phyloP scores from a whole-genome alignment of 2,888 invertebrate genomes.

The Operophtera brumata region DNA sequence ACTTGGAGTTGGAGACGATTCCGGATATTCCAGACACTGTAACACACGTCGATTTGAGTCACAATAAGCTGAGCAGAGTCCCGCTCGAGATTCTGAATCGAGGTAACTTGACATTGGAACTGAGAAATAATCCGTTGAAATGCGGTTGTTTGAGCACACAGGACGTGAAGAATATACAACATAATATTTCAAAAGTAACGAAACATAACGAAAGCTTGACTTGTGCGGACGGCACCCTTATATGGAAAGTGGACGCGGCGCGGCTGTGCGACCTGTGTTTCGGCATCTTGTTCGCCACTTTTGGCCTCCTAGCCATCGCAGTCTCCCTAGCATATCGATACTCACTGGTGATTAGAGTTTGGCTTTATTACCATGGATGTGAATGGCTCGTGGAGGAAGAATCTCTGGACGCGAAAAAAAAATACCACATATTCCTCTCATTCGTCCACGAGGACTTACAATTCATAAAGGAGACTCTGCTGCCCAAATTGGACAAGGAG shows the following conservation, averaged over 20 bases:
- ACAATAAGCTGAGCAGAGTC: constrained; percentile 11
- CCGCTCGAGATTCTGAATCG: constrained; percentile 7
- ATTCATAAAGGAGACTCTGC: constrained; percentile 83
- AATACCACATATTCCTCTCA: constrained; percentile 90
- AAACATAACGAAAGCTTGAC: background rate
- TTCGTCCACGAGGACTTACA: constrained; percentile 88
- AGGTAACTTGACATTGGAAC: constrained; percentile 13
- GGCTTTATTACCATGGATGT: constrained; percentile 28
- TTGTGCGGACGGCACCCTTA: background rate
- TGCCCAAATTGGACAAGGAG: constrained; percentile 82
- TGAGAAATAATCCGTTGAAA: constrained; percentile 18
- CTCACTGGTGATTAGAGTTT: constrained; percentile 34
- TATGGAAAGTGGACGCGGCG: constrained; percentile 19
- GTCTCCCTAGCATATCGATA: constrained; percentile 30
- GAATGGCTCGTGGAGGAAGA: constrained; percentile 23
- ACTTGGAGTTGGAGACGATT: constrained; percentile 1
- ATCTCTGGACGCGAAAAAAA: constrained; percentile 37
- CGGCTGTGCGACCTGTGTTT: constrained; percentile 35
- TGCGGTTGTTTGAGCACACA: constrained; percentile 26
- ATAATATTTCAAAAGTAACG: background rate
- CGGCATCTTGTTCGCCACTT: constrained; percentile 23
- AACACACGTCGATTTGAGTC: constrained; percentile 20
- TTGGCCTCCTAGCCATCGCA: constrained; percentile 18
- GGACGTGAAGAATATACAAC: constrained; percentile 9
- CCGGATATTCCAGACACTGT: constrained; percentile 10